phyloP scores from a whole-genome alignment of 1,140 invertebrate species.

The Maconellicoccus hirsutus region DNA sequence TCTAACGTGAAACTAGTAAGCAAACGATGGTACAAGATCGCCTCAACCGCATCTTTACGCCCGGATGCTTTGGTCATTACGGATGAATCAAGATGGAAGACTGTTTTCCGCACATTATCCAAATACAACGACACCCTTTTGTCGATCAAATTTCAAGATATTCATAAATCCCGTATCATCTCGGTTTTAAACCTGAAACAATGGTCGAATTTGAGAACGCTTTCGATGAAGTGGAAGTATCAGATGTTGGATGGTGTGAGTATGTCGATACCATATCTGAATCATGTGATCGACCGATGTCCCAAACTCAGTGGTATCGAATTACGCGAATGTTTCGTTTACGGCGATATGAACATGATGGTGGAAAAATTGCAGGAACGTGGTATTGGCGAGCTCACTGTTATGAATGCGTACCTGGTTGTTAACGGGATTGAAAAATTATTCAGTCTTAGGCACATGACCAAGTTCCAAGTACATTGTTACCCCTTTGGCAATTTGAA shows the following conservation, averaged over 20 bases:
- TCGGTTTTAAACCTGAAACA: background rate
- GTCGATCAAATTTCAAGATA: background rate
- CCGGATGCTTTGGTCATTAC: background rate
- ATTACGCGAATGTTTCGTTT: background rate
- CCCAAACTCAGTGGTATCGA: background rate
- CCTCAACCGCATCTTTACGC: background rate
- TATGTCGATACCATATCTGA: background rate
- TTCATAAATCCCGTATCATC: background rate
- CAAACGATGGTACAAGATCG: background rate
- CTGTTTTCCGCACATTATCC: background rate
- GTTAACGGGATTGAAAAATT: background rate
- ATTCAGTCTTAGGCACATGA: background rate
- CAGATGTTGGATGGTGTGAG: background rate
- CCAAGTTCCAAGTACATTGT: background rate
- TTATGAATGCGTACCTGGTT: background rate
- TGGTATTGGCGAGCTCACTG: background rate
- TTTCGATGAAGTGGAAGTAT: background rate
- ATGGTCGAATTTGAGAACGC: background rate
- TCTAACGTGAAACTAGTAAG: background rate
- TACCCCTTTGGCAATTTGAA: background rate
- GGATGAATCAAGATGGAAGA: background rate
- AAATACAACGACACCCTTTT: background rate
- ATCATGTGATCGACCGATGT: background rate
- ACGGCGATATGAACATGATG: background rate
- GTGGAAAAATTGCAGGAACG: background rate